Evolutionary conservation across 2,888 invertebrate species (phyloP), one percentile per base, ranked within the genome.

Genomic region (Phortica magna): DNA sequence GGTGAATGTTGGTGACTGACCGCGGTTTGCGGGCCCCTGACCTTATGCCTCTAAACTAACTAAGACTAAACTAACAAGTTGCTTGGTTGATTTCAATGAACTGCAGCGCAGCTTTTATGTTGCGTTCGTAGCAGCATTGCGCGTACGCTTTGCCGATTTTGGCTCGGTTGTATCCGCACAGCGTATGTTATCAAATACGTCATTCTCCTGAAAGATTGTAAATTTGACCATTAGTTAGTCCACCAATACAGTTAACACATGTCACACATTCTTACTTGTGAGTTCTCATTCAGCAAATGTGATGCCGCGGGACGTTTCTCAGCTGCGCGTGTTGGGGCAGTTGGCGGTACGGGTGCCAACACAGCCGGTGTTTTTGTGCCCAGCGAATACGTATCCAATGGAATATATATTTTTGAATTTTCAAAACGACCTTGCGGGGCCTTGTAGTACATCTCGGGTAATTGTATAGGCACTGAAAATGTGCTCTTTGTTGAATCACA

Each of bases 361-460:
- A 82, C 79, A 70, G 80, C 83, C 73, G 81, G 83, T 3, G 82
- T 74, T 7, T 83, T 77, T 77, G 85, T 80, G 73, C 82, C 83
- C 67, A 88, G 67, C 6, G 90, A 83, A 80, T 90, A 91, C 57
- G 84, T 88, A 76, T 97, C 97, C 0, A 95, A 93, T 39, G 98
- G 98, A 87, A 98, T 93, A 92, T 97, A 98, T 70, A 95, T 94
- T 83, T 95, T 93, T 74, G 95, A 95, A 90, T 97, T 97, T 82
- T 94, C 93, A 90, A 96, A 95, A 91, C 92, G 93, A 1, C 94
- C 94, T 89, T 96, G 95, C 81, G 95, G 94, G 88, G 95, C 94
- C 88, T 95, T 94, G 93, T 97, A 98, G 93, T 97, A 97, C 96
- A 98, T 98, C 73, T 96, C 95, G 80, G 98, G 97, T 90, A 98